Conservation (phyloP, 64 coral and sea anemone genomes). For the Acropora yongei region DNA sequence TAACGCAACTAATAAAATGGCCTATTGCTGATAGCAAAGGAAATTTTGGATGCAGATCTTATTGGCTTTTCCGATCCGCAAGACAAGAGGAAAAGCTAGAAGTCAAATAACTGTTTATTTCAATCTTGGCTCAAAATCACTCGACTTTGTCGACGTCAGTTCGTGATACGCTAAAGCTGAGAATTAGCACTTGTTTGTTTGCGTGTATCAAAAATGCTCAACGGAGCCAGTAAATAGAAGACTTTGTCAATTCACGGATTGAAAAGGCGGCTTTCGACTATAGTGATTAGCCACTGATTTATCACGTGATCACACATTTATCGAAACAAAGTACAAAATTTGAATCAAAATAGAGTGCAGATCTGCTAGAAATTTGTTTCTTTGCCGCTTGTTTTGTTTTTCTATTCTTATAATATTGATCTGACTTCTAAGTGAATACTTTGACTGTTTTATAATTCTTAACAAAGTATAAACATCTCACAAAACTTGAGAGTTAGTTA, state of each 20-base stretch:
- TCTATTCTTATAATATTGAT: no score
- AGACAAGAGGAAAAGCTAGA: no score
- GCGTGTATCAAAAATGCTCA: neutral
- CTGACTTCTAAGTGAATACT: neutral
- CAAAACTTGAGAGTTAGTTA: neutral
- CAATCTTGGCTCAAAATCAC: no score
- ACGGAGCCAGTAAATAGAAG: neutral
- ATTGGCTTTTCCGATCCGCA: no score
- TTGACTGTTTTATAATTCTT: neutral
- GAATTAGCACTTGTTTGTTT: neutral
- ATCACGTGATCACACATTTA: neutral
- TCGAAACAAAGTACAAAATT: neutral
- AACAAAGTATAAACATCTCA: neutral
- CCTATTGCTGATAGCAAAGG: no score
- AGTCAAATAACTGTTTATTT: no score
- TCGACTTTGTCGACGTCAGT: neutral
- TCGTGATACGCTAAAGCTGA: neutral
- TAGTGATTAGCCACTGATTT: neutral
- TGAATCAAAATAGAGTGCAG: neutral
- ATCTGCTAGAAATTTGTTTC: neutral
- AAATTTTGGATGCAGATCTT: no score
- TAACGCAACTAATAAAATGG: no score
- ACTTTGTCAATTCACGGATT: neutral
- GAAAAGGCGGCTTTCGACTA: neutral
- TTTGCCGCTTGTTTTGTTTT: neutral